phyloP scores from a whole-genome alignment of 2,113 vertebrate species.

The Helogale parvula region DNA sequence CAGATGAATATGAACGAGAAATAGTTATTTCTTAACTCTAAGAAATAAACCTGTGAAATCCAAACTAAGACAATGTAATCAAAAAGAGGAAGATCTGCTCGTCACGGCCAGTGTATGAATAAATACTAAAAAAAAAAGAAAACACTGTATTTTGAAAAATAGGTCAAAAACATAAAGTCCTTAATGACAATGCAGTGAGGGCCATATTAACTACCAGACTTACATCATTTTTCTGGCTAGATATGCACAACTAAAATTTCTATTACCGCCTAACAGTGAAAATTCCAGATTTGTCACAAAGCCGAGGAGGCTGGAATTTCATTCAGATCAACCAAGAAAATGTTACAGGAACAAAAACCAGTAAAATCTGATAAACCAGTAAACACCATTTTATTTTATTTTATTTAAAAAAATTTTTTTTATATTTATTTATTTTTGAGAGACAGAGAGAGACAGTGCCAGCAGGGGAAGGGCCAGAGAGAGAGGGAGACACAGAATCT shows the following conservation, averaged over 20 bases:
- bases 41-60: slow-evolving; percentile 31
- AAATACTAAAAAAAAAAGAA: slow-evolving; percentile 27
- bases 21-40: slow-evolving; percentile 26
- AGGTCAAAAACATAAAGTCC: slow-evolving; percentile 65
- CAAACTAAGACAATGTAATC: slow-evolving; percentile 18
- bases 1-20: slow-evolving; percentile 42
- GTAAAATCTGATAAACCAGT: slow-evolving; percentile 72
- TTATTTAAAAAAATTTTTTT: no score
- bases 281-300: slow-evolving; percentile 40
- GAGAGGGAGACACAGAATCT: no score
- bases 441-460: no score
- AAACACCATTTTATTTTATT: slow-evolving; percentile 74
- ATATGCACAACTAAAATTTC: not conserved
- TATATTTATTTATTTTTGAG: no score
- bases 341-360: slow-evolving; percentile 65
- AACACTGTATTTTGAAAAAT: slow-evolving; percentile 56
- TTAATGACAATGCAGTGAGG: slow-evolving; percentile 44
- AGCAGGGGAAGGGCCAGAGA: no score
- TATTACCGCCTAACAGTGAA: slow-evolving; percentile 54
- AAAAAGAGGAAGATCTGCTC: not conserved
- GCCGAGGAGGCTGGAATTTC: slow-evolving; percentile 36
- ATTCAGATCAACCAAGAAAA: slow-evolving; percentile 53
- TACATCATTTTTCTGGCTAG: not conserved
- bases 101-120: not conserved
- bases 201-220: slow-evolving; percentile 10